These are phyloP conservation scores for Chromoteleia sp. DNA, from an alignment of 2,888 invertebrate species.

Conservation along the genomic window DNA sequence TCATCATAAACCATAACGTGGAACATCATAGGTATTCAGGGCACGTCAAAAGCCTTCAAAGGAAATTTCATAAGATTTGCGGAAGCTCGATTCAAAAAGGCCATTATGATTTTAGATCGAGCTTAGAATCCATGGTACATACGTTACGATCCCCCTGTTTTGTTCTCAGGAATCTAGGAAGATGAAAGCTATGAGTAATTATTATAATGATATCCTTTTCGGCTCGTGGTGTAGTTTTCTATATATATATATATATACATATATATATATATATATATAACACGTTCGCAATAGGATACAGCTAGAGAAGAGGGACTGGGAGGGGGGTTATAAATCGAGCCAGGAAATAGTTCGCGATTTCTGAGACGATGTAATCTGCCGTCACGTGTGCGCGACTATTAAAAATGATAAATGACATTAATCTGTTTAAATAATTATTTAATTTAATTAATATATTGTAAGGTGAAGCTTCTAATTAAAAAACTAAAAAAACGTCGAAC, in stretches of 20 bases:
- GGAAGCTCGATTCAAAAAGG: conserved; percentile 77
- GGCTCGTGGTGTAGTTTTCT: conserved; percentile 51
- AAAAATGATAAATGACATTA: no score
- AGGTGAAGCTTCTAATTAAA: no score
- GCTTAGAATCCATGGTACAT: conserved; percentile 68
- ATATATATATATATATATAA: no score
- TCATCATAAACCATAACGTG: conserved; percentile 81
- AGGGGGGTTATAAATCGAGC: no score
- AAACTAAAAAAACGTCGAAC: no score
- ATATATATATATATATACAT: no score
- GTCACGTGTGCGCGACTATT: no score
- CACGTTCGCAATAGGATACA: conserved; percentile 64
- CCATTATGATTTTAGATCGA: conserved; percentile 76
- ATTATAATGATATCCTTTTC: conserved; percentile 72
- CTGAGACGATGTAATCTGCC: no score
- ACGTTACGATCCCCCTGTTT: conserved; percentile 68
- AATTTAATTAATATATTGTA: no score
- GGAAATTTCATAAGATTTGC: conserved; percentile 77
- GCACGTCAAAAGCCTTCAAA: conserved; percentile 80
- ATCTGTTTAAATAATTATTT: no score
- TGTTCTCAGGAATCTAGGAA: conserved; percentile 76
- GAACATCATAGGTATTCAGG: conserved; percentile 78
- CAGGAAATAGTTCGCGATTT: no score
- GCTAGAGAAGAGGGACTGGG: no score
- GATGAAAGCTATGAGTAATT: conserved; percentile 76